Base-by-base conservation (phyloP, 2,113 vertebrate genomes). In the Lamprotornis superbus region DNA sequence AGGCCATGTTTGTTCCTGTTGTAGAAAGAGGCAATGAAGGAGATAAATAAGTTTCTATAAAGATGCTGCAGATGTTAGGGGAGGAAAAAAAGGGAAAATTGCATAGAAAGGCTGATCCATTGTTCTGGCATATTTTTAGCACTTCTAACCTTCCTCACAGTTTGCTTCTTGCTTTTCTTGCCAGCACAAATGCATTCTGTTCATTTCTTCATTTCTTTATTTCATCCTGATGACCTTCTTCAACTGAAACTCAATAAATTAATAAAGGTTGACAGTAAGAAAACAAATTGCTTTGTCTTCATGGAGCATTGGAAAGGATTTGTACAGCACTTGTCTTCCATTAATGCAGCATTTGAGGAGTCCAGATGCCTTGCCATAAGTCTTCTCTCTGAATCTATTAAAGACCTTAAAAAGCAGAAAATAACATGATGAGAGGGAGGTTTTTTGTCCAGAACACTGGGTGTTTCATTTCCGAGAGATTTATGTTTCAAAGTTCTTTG, bases 401-500 rank as follows among this genome's bases (percentile, higher is more conserved):
- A 78, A 0, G 5, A 74, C 61, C 52, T 81, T 89, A 95, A 95
- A 91, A 87, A 33, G 0, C 68, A 86, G 76, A 91, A 93, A 96
- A 88, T 52, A 67, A 84, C 57, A 77, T 4, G 17, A 82, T 84
- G 60, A 90, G 78, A 75, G 61, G 80, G 61, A 30, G 27, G 10
- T 78, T 95, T 92, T 71, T 57, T 52, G 83, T 85, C 42, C 89
- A 69, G 94, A 95, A 76, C 75, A 89, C 30, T 28, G 60, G 49
- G 68, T 89, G 60, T 82, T 92, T 87, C 53, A 37, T 49, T 92
- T 76, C 75, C 0, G 0, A 90, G 81, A 95, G 92, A 97, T 96
- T 97, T 97, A 96, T 96, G 91, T 83, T 63, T 61, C 63, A 24
- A 53, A 95, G 89, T 96, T 97, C 95, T 95, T 76, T 88, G 81